Percentiles rank a stretch among this genome's conserved stretches.
These are phyloP conservation scores for Girardinichthys multiradiatus DNA, from an alignment of 2,113 vertebrate species.

Conservation along the genomic window DNA sequence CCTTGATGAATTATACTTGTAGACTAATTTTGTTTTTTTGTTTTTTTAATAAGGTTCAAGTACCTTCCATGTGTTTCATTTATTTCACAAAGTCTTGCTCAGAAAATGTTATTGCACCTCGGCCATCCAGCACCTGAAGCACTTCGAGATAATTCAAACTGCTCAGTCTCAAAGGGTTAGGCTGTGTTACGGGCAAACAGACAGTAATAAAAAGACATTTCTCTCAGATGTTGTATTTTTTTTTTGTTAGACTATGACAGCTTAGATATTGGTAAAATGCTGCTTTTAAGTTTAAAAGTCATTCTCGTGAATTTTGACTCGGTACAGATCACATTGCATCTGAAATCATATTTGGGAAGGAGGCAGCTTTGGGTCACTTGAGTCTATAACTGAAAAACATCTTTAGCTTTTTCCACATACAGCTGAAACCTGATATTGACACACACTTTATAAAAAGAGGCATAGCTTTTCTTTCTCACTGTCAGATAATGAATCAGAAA, in stretches of 20 bases:
- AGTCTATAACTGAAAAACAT: neutral
- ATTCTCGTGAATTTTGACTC: slow-evolving; percentile 38
- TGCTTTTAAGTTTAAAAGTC: slow-evolving; percentile 6
- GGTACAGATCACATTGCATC: slow-evolving; percentile 17
- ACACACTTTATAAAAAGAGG: neutral
- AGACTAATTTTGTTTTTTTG: too few relatives aligned
- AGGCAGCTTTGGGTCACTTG: slow-evolving; percentile 26
- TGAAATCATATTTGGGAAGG: slow-evolving; percentile 21
- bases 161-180: slow-evolving; percentile 14
- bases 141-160: slow-evolving; percentile 30
- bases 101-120: slow-evolving; percentile 24
- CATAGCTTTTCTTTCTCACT: neutral
- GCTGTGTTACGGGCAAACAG: slow-evolving; percentile 31
- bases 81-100: slow-evolving; percentile 11
- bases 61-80: slow-evolving; percentile 3
- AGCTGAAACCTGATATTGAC: neutral
- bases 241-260: neutral
- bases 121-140: slow-evolving; percentile 20
- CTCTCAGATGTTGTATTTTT: neutral
- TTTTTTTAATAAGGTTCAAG: neutral
- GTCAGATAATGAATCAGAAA: neutral
- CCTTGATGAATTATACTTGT: neutral
- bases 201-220: slow-evolving; percentile 23
- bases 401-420: neutral
- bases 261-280: slow-evolving; percentile 27